Base-by-base conservation (phyloP, 1,140 invertebrate genomes). In the Pseudomyrmex sp. region DNA sequence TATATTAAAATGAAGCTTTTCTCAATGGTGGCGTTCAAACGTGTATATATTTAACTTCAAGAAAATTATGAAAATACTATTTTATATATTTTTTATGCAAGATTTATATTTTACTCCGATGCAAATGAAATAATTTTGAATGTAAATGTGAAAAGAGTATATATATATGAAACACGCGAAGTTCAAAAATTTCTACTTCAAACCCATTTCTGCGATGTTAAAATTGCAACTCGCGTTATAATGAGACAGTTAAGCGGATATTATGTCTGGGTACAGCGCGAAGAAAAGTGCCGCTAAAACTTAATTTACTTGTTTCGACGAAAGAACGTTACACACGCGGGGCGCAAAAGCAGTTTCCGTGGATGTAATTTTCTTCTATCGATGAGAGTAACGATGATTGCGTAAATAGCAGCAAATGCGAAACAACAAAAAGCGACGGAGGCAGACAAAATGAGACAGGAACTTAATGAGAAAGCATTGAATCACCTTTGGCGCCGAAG, bases 401-500 rank as follows among this genome's bases (percentile, higher is more conserved):
- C 59, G 63, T 87, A 88, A 84, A 58, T 44, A 65, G 56, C 52
- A 48, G 23, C 66, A 26, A 26, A 85, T 77, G 26, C 5, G 35
- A 26, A 26, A 50, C 23, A 66, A 56, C 44, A 76, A 77, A 56
- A 88, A 85, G 18, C 48, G 83, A 73, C 48, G 69, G 46, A 66
- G 62, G 9, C 48, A 52, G 50, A 70, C 68, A 85, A 83, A 86
- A 68, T 74, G 77, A 74, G 69, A 76, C 84, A 79, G 80, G 59
- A 63, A 69, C 85, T 82, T 89, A 89, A 87, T 70, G 75, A 85
- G 80, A 84, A 89, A 85, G 74, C 82, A 89, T 87, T 82, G 83
- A 76, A 88, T 88, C 86, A 85, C 84, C 75, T 87, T 91, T 85
- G 84, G 77, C 72, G 69, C 54, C 44, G 54, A 46, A 52, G 46